phyloP scores from a whole-genome alignment of 2,888 invertebrate genomes.

The Coremacera marginata region DNA sequence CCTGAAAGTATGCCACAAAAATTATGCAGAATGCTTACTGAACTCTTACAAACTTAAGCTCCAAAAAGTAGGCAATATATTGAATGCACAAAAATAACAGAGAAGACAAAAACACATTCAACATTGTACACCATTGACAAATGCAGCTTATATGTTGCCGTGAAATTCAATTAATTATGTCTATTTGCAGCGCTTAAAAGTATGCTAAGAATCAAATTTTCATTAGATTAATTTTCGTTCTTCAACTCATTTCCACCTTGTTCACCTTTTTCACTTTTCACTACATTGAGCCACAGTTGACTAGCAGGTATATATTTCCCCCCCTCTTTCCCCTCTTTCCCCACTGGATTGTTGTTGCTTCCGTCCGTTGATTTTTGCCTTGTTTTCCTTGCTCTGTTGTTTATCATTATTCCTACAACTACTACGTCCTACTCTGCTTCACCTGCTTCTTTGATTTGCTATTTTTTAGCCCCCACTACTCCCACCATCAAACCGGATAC shows the following conservation, averaged over 20 bases:
- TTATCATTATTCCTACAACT: neutral
- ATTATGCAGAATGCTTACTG: neutral
- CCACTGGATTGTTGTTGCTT: neutral
- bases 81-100: no score
- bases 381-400: slow-evolving; percentile 4
- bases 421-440: neutral
- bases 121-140: slow-evolving; percentile 38
- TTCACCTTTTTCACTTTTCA: neutral
- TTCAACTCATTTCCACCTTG: slow-evolving; percentile 1
- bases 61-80: no score
- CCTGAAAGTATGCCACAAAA: neutral
- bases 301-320: neutral
- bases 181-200: neutral
- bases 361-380: neutral
- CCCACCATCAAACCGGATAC: no score
- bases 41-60: no score
- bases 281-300: neutral
- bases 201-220: neutral
- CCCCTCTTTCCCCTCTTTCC: neutral
- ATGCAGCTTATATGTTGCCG: slow-evolving; percentile 31
- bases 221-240: neutral
- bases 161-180: no score
- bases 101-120: slow-evolving; percentile 34
- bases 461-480: no score
- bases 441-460: neutral